A percentile compares a stretch with the other conserved stretches of the same genome.
Conservation (phyloP, 2,888 invertebrate genomes). For the Macaria notata region DNA sequence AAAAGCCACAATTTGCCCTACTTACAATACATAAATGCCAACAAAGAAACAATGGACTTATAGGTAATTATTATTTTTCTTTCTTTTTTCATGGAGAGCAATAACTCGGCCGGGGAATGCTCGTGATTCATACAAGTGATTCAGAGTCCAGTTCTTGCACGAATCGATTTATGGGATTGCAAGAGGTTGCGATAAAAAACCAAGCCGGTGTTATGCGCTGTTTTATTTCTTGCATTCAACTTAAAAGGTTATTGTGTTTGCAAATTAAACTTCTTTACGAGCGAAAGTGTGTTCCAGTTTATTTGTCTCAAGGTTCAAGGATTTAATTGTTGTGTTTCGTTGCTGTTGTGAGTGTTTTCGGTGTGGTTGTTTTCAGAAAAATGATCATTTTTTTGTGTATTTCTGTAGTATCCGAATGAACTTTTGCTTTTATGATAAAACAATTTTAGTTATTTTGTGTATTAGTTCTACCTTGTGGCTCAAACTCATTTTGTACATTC, state of each 20-base stretch:
- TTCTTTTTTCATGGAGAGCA: slow-evolving; percentile 5
- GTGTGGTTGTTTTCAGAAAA: too few species aligned
- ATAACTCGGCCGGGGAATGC: slow-evolving; percentile 6
- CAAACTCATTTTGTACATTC: too few species aligned
- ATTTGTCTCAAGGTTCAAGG: not conserved
- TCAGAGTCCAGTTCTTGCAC: slow-evolving; percentile 25
- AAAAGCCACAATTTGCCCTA: slow-evolving; percentile 9
- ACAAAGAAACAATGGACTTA: slow-evolving; percentile 13
- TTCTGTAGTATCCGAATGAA: too few species aligned
- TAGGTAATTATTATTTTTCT: slow-evolving; percentile 3
- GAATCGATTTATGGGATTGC: slow-evolving; percentile 28
- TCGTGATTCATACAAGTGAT: slow-evolving; percentile 28
- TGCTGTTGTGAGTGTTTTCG: too few species aligned
- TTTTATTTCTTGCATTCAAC: slow-evolving; percentile 16
- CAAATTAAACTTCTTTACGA: slow-evolving; percentile 19
- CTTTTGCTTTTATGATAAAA: too few species aligned
- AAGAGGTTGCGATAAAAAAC: slow-evolving; percentile 21
- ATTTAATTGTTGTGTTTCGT: too few species aligned
- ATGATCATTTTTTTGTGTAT: too few species aligned
- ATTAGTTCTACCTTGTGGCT: too few species aligned
- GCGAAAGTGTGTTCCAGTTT: slow-evolving; percentile 1
- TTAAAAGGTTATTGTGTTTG: slow-evolving; percentile 27
- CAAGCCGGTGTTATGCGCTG: slow-evolving; percentile 9
- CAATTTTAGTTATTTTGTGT: too few species aligned
- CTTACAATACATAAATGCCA: slow-evolving; percentile 5